Conservation (phyloP, 2,113 vertebrate genomes). For the Macquaria ambigua region DNA sequence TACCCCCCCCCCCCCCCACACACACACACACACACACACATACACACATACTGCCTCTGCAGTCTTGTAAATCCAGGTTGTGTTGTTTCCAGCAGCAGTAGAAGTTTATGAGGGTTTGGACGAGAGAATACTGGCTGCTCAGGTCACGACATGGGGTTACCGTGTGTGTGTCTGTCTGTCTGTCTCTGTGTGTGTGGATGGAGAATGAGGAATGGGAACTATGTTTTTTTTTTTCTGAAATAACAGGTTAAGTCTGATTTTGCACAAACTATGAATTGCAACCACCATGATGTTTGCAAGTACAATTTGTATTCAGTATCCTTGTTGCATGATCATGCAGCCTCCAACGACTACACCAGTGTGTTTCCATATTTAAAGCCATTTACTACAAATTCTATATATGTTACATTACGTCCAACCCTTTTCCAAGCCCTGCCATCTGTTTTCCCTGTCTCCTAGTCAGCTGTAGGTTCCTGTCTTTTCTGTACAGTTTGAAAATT, state of each 20-base stretch:
- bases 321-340: neutral
- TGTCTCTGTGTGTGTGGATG: neutral
- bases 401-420: neutral
- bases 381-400: neutral
- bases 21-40: constrained; percentile 13
- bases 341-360: neutral
- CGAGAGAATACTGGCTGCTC: constrained; percentile 50
- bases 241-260: neutral
- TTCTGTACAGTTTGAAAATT: constrained; percentile 6
- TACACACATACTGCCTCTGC: constrained; percentile 24
- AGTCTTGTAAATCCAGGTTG: constrained; percentile 65
- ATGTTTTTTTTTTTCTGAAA: neutral
- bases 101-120: constrained; percentile 68
- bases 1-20: constrained; percentile 25
- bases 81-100: constrained; percentile 73
- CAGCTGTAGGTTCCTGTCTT: neutral
- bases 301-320: neutral
- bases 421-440: neutral
- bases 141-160: constrained; percentile 71
- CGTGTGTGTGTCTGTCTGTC: constrained; percentile 1
- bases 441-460: neutral
- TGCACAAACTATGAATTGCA: neutral
- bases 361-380: neutral
- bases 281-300: constrained; percentile 8
- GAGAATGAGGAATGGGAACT: neutral